phyloP scores from a whole-genome alignment of 2,113 vertebrate species.

The Gymnobelideus leadbeateri region DNA sequence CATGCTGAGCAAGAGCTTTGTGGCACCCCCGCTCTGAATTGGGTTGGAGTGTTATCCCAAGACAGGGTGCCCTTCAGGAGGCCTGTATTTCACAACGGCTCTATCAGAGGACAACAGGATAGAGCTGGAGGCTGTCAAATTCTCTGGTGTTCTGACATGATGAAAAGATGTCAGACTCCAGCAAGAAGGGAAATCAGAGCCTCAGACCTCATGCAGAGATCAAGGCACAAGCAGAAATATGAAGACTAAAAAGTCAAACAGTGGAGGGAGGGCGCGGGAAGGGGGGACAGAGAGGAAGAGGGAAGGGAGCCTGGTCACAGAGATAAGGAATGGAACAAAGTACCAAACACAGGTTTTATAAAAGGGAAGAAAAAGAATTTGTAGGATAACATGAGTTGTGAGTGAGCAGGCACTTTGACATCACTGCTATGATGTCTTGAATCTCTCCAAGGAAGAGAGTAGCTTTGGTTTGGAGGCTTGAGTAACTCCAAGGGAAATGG shows the following conservation, averaged over 20 bases:
- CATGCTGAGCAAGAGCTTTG: background rate
- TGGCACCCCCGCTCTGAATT: background rate
- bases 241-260: slow-evolving; percentile 58
- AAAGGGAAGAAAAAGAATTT: slow-evolving; percentile 42
- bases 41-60: background rate
- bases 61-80: background rate
- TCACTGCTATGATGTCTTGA: background rate
- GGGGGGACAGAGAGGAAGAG: background rate
- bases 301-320: slow-evolving; percentile 12
- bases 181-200: slow-evolving; percentile 40
- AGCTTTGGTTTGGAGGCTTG: background rate
- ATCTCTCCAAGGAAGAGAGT: background rate
- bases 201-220: slow-evolving; percentile 56
- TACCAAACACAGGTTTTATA: background rate
- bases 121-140: background rate
- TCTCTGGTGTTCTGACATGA: slow-evolving; percentile 7
- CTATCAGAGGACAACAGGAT: background rate
- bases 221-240: slow-evolving; percentile 13
- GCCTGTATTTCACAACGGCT: slow-evolving; percentile 13
- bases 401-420: background rate
- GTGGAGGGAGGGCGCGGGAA: background rate
- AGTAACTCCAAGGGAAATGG: background rate
- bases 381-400: background rate
- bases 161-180: slow-evolving; percentile 56
- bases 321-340: slow-evolving; percentile 52